Evolutionary conservation across 2,797 vertebrate genomes (phyloP).

Genomic region (Myotis daubentonii): DNA sequence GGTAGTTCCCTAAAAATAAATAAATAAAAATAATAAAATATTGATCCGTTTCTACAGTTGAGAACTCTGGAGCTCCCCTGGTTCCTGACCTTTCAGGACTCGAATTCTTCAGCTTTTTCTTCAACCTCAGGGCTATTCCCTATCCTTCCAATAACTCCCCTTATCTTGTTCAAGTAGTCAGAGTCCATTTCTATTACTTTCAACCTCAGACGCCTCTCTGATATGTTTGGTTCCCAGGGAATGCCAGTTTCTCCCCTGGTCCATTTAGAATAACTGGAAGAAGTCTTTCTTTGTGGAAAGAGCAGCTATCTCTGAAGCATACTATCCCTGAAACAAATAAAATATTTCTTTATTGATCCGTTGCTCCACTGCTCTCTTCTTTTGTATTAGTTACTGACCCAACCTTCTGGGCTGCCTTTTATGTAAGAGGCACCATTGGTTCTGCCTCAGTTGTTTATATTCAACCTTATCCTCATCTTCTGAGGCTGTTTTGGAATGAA

Average conservation of each 20-base stretch:
- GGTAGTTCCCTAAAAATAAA: background rate
- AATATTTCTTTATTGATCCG: background rate
- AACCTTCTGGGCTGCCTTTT: background rate
- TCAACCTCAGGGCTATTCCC: background rate
- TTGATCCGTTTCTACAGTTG: background rate
- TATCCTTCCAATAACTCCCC: background rate
- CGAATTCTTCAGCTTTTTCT: background rate
- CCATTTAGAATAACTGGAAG: constrained; percentile 7
- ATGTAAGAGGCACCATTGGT: background rate
- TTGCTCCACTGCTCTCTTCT: background rate
- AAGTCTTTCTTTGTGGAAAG: constrained; percentile 24
- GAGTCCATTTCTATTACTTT: constrained; percentile 40
- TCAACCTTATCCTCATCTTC: background rate
- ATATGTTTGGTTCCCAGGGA: background rate
- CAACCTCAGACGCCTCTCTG: background rate
- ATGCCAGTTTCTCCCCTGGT: background rate
- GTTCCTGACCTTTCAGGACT: background rate
- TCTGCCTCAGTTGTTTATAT: background rate
- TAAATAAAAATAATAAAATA: background rate
- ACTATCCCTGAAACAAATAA: constrained; percentile 27
- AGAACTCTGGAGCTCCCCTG: background rate
- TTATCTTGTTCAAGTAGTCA: constrained; percentile 9
- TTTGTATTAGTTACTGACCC: background rate
- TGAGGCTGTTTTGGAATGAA: background rate
- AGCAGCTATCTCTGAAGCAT: background rate